These are phyloP conservation scores for Ctena decussata DNA, from an alignment of 2,888 invertebrate genomes.

Conservation along the genomic window DNA sequence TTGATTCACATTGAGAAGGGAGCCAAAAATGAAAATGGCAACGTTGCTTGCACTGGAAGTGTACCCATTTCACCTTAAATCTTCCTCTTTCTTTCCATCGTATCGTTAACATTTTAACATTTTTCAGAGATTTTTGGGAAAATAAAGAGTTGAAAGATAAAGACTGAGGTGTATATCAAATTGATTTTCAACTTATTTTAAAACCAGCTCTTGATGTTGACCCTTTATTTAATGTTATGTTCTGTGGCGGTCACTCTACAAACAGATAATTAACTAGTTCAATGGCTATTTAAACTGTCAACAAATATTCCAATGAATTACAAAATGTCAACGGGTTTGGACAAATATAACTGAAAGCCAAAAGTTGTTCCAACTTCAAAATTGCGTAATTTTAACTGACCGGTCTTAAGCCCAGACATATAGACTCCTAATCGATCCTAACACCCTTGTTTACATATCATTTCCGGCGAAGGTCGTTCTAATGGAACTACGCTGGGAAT, in stretches of 20 bases:
- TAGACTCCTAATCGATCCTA: background rate
- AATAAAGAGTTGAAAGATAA: no score
- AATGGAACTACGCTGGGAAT: slow-evolving; percentile 5
- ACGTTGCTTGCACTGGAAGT: no score
- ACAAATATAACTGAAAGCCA: background rate
- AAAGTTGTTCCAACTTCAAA: background rate
- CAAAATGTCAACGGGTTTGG: slow-evolving; percentile 3
- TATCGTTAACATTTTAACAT: no score
- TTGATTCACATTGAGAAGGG: no score
- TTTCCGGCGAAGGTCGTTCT: background rate
- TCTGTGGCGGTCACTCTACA: background rate
- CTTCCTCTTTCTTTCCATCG: no score
- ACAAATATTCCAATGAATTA: background rate
- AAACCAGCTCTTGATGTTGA: no score
- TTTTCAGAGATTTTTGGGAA: no score
- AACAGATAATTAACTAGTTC: background rate
- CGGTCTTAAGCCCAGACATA: background rate
- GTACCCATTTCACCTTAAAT: no score
- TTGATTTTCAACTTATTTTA: no score
- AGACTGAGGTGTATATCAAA: no score
- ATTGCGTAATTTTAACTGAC: slow-evolving; percentile 3
- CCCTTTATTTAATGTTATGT: background rate
- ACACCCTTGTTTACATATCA: slow-evolving; percentile 1
- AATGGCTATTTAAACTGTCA: background rate
- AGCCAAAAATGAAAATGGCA: no score